These are phyloP conservation scores for Ranitomeya variabilis DNA, from an alignment of 2,113 vertebrate species.

Conservation along the genomic window DNA sequence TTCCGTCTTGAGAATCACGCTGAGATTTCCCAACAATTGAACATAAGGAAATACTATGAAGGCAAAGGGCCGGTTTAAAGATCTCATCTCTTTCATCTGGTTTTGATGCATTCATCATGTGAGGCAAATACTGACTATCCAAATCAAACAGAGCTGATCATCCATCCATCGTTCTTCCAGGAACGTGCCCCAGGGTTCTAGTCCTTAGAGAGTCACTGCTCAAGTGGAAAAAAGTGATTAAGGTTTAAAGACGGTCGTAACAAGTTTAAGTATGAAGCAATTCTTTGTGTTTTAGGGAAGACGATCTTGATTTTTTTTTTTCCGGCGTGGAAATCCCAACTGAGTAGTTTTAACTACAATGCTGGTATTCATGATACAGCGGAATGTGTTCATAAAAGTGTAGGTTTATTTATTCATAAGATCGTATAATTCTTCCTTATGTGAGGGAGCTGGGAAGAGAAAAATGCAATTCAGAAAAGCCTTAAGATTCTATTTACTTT, in stretches of 20 bases:
- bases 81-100: constrained; percentile 42
- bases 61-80: not conserved
- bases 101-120: constrained; percentile 34
- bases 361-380: constrained; percentile 18
- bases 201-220: not conserved
- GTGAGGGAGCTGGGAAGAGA: not conserved
- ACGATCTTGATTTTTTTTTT: constrained; percentile 10
- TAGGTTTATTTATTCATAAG: constrained; percentile 43
- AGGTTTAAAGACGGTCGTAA: constrained; percentile 31
- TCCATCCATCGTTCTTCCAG: constrained; percentile 19
- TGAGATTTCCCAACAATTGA: constrained; percentile 19
- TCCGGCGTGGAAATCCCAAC: constrained; percentile 23
- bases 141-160: constrained; percentile 51
- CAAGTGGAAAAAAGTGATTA: constrained; percentile 15
- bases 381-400: constrained; percentile 31
- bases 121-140: constrained; percentile 40
- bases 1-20: not conserved
- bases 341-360: constrained; percentile 6
- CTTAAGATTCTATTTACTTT: not conserved
- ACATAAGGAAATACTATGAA: constrained; percentile 45
- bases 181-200: constrained; percentile 7
- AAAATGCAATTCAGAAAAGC: not conserved
- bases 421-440: constrained; percentile 32
- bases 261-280: constrained; percentile 10
- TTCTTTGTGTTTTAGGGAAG: constrained; percentile 25